These are phyloP conservation scores for Axis porcinus DNA, from an alignment of 2,113 vertebrate species.

Conservation along the genomic window DNA sequence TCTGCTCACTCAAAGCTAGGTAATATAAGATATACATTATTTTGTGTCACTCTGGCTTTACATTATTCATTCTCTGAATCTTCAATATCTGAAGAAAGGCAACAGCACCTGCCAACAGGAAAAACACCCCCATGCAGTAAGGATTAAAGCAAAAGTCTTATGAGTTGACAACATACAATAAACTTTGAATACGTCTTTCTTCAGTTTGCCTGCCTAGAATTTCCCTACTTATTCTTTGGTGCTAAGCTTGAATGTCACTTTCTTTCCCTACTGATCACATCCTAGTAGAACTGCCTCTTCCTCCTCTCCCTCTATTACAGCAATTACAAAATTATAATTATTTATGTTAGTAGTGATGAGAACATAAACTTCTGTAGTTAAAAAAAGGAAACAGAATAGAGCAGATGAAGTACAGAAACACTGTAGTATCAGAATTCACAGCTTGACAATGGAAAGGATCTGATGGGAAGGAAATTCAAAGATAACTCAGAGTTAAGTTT, in stretches of 20 bases:
- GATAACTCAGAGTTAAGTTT: conserved; percentile 19
- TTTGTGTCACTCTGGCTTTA: background rate
- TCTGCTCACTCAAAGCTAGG: background rate
- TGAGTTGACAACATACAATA: background rate
- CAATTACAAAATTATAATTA: conserved; percentile 31
- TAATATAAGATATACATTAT: background rate
- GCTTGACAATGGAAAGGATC: conserved; percentile 2
- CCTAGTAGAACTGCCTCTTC: background rate
- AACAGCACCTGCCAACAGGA: background rate
- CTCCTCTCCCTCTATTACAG: background rate
- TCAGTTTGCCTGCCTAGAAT: background rate
- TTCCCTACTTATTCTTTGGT: background rate
- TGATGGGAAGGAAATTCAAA: conserved; percentile 5
- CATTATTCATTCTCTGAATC: background rate
- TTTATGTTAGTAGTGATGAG: conserved; percentile 28
- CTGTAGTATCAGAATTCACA: background rate
- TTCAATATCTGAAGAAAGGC: conserved; percentile 4
- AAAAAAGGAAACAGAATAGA: background rate
- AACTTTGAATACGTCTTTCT: background rate
- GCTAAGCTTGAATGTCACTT: background rate
- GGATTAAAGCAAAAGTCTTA: background rate
- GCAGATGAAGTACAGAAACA: background rate
- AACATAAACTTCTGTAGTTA: background rate
- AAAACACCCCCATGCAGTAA: background rate
- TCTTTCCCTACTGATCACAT: background rate